Conservation (phyloP, 2,113 vertebrate genomes). For the Numenius arquata region DNA sequence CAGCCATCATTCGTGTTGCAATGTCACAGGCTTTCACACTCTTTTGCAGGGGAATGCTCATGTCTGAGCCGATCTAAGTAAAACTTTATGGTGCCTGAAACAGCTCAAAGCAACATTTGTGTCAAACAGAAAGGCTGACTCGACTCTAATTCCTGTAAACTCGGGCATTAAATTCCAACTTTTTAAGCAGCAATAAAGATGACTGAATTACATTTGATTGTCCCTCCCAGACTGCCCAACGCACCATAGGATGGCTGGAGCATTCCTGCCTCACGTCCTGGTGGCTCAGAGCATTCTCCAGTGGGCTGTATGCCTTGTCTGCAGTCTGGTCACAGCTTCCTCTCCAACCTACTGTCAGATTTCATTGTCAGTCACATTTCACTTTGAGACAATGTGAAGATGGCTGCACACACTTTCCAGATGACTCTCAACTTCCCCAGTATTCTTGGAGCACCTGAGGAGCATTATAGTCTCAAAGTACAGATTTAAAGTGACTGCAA, state of each 20-base stretch:
- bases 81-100: not conserved
- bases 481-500: not conserved
- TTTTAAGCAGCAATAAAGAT: not conserved
- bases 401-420: not conserved
- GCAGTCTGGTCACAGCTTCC: not conserved
- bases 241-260: not conserved
- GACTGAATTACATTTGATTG: not conserved
- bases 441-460: not conserved
- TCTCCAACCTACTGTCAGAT: not conserved
- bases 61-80: not conserved
- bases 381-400: not conserved
- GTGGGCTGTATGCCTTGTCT: not conserved
- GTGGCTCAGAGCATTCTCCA: not conserved
- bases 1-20: rapidly evolving
- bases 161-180: not conserved
- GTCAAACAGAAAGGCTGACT: not conserved
- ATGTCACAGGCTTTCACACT: not conserved
- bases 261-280: not conserved
- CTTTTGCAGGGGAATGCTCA: not conserved
- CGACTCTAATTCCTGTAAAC: not conserved
- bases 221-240: not conserved
- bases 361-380: not conserved
- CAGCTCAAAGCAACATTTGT: not conserved
- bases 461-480: not conserved
- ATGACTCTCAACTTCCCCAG: not conserved